Conservation (phyloP, 2,797 vertebrate species). For the Thaleichthys pacificus region DNA sequence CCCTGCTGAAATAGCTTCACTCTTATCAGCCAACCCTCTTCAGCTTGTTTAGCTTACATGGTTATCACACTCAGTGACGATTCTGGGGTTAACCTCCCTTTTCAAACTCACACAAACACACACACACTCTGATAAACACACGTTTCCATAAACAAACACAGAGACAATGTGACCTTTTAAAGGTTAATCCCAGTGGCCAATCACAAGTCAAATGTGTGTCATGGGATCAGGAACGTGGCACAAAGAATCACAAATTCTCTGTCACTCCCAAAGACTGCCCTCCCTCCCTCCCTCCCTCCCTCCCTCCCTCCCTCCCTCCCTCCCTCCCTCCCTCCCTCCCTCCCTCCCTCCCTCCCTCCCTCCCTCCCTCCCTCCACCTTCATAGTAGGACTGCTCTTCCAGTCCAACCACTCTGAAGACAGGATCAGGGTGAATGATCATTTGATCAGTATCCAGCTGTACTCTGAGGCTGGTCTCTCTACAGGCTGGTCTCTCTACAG, state of each 20-base stretch:
- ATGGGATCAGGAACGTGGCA: no score
- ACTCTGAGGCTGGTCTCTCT: no score
- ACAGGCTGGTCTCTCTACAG: no score
- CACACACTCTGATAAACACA: background rate
- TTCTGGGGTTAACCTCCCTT: background rate
- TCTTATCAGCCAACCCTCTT: background rate
- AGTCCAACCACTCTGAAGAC: no score
- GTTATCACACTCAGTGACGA: background rate
- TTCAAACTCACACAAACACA: background rate
- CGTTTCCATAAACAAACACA: background rate
- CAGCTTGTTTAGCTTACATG: background rate
- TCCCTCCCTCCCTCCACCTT: background rate
- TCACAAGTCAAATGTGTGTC: no score
- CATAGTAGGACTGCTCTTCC: no score
- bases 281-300: slow-evolving; percentile 2
- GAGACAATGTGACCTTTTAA: no score
- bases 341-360: no score
- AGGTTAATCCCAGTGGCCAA: no score
- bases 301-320: background rate
- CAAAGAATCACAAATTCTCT: background rate
- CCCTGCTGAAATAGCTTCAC: background rate
- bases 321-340: no score
- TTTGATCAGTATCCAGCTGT: no score
- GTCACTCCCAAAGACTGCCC: background rate
- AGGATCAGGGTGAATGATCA: no score